These are phyloP conservation scores for Epizoanthus scotinus DNA, from an alignment of 92 coral and sea anemone genomes.

Conservation along the genomic window DNA sequence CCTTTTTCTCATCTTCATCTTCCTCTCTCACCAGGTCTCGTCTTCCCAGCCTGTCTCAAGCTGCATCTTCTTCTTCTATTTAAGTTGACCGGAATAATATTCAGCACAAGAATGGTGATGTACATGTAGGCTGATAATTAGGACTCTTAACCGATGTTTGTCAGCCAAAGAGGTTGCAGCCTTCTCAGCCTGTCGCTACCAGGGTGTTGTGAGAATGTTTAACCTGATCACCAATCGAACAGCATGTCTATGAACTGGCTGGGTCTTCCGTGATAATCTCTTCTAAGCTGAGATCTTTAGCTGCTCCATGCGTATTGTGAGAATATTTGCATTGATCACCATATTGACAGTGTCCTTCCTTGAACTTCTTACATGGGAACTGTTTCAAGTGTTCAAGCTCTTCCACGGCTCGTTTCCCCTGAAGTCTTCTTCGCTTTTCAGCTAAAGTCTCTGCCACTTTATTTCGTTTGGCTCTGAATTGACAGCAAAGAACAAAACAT, in stretches of 20 bases:
- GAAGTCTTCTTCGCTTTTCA: constrained; percentile 82
- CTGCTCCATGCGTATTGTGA: constrained; percentile 40
- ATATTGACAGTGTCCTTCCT: constrained; percentile 72
- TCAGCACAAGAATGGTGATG: too few relatives aligned
- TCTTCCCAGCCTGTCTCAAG: too few relatives aligned
- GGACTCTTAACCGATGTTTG: too few relatives aligned
- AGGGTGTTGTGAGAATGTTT: too few relatives aligned
- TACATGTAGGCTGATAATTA: too few relatives aligned
- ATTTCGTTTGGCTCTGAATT: constrained; percentile 80
- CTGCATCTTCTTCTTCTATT: too few relatives aligned
- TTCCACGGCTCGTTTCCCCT: constrained; percentile 71
- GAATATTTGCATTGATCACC: constrained; percentile 90
- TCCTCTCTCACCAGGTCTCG: too few relatives aligned
- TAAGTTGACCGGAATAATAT: too few relatives aligned
- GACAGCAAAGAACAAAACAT: background rate
- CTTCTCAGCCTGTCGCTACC: too few relatives aligned
- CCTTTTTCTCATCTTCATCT: background rate
- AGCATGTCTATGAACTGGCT: too few relatives aligned
- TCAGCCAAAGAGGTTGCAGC: too few relatives aligned
- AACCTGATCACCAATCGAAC: too few relatives aligned
- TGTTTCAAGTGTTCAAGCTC: constrained; percentile 58
- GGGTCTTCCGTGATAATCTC: background rate
- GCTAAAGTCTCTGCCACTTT: constrained; percentile 56
- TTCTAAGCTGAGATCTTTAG: background rate
- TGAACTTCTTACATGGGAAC: constrained; percentile 83